Percentiles rank a stretch among this genome's conserved stretches.
These are phyloP conservation scores for Kryphioiulus occultus DNA, from an alignment of 2,888 invertebrate species.

Conservation along the genomic window DNA sequence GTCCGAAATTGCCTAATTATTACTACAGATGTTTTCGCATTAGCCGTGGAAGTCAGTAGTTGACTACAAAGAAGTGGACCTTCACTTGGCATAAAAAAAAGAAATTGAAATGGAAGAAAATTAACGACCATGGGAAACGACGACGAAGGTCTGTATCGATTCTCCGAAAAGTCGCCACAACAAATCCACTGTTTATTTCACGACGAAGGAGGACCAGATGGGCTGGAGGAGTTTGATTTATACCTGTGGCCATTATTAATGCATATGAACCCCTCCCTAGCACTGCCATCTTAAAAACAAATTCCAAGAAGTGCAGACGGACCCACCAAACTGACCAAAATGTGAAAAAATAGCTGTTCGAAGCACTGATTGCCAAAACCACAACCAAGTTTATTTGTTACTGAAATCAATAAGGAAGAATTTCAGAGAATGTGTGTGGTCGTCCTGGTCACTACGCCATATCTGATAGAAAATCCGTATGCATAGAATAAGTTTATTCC, in stretches of 20 bases:
- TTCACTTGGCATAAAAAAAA: neutral
- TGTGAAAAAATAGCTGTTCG: neutral
- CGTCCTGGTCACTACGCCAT: neutral
- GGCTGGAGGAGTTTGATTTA: neutral
- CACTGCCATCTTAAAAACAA: neutral
- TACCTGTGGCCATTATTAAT: neutral
- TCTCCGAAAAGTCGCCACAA: neutral
- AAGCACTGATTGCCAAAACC: neutral
- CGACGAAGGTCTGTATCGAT: neutral
- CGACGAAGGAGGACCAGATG: neutral
- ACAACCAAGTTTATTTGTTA: neutral
- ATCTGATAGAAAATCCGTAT: neutral
- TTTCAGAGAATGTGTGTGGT: neutral
- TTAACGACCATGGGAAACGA: neutral
- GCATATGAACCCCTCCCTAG: neutral
- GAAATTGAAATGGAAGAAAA: neutral
- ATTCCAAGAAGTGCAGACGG: neutral
- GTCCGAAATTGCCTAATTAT: conserved; percentile 8
- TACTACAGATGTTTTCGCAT: neutral
- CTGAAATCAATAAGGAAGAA: neutral
- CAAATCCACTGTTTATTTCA: neutral
- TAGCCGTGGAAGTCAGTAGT: neutral
- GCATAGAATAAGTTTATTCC: neutral
- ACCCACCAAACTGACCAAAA: neutral
- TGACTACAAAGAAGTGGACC: neutral